Evolutionary conservation across 2,797 vertebrate genomes (phyloP).

Genomic region (Gastrophryne carolinensis): DNA sequence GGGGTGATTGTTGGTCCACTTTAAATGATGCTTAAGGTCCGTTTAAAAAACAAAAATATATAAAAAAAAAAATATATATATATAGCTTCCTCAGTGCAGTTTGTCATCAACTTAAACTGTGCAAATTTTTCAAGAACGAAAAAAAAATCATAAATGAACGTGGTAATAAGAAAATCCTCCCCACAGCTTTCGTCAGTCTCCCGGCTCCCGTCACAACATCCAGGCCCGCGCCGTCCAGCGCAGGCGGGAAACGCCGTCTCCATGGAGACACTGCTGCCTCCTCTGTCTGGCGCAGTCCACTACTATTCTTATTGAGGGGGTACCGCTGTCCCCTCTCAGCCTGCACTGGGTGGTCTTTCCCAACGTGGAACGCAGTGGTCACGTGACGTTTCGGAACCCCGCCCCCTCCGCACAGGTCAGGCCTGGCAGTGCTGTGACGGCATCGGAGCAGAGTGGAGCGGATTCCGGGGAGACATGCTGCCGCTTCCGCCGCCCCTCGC

Average conservation of each 20-base stretch:
- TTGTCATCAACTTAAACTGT: too few species aligned
- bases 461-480: constrained; percentile 13
- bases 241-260: neutral
- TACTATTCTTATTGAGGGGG: neutral
- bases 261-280: neutral
- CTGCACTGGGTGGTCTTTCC: neutral
- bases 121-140: too few species aligned
- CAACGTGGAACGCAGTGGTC: neutral
- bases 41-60: too few species aligned
- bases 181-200: too few species aligned
- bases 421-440: constrained; percentile 20
- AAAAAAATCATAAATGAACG: too few species aligned
- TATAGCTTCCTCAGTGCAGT: too few species aligned
- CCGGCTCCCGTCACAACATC: too few species aligned
- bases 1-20: too few species aligned
- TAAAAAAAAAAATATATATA: too few species aligned
- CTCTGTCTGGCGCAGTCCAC: neutral
- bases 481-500: neutral
- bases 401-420: constrained; percentile 18
- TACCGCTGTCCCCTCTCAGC: neutral
- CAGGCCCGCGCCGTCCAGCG: too few species aligned
- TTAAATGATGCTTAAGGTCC: too few species aligned
- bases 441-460: neutral
- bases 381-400: neutral
- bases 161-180: too few species aligned